Percentiles rank a stretch among this genome's conserved stretches.
Evolutionary conservation across 2,888 invertebrate genomes (phyloP).

Genomic region (Pseudococcus viburni): DNA sequence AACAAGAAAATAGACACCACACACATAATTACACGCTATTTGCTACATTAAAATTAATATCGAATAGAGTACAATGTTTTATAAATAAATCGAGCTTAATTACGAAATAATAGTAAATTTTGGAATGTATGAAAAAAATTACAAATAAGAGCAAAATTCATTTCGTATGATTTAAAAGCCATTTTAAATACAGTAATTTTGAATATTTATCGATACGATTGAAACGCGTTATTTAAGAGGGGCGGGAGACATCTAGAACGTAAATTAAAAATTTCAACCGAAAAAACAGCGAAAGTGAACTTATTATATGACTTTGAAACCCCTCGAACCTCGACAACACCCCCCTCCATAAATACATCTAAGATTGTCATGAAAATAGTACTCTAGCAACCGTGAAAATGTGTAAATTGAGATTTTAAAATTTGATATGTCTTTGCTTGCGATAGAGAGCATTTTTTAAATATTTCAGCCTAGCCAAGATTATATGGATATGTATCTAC

Average conservation of each 20-base stretch:
- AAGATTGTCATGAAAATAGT: slow-evolving; percentile 42
- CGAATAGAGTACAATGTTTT: slow-evolving; percentile 9
- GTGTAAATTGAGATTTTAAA: slow-evolving; percentile 14
- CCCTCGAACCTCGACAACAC: neutral
- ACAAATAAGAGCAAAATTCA: slow-evolving; percentile 56
- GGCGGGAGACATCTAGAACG: neutral
- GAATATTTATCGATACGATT: neutral
- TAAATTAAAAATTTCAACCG: neutral
- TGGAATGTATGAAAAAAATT: slow-evolving; percentile 54
- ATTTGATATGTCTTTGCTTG: slow-evolving; percentile 3
- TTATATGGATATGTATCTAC: slow-evolving; percentile 26
- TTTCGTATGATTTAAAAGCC: slow-evolving; percentile 26
- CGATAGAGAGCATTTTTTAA: slow-evolving; percentile 3
- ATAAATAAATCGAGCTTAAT: slow-evolving; percentile 6
- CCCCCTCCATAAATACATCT: neutral
- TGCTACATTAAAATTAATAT: slow-evolving; percentile 20
- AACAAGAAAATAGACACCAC: slow-evolving; percentile 46
- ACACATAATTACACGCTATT: slow-evolving; percentile 39
- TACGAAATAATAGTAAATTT: slow-evolving; percentile 1
- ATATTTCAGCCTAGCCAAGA: neutral
- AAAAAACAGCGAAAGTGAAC: neutral
- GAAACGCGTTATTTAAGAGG: neutral
- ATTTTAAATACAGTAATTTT: slow-evolving; percentile 6
- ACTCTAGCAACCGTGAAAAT: neutral
- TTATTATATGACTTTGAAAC: neutral